A percentile compares a stretch with the other conserved stretches of the same genome.
Evolutionary conservation across 2,113 vertebrate species (phyloP).

Genomic region (Leptocoma aspasia): DNA sequence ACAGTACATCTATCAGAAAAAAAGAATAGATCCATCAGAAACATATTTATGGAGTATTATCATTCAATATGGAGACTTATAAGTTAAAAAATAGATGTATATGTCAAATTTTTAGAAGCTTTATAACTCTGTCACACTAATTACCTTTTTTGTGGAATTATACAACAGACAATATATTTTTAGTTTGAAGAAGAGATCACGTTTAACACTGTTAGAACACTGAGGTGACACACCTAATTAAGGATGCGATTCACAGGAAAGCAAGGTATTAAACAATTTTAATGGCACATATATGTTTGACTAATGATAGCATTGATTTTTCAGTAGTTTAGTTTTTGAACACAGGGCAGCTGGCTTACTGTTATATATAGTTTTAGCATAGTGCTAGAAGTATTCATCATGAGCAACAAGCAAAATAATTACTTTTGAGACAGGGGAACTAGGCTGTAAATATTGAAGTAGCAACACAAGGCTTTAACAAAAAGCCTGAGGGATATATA

Average conservation of each 20-base stretch:
- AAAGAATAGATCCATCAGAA: background rate
- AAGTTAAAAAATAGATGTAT: background rate
- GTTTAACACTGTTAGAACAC: background rate
- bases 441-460: conserved; percentile 6
- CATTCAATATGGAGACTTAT: background rate
- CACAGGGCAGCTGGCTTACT: background rate
- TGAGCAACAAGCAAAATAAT: conserved; percentile 30
- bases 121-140: background rate
- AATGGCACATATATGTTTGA: background rate
- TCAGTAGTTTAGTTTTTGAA: background rate
- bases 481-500: background rate
- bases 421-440: conserved; percentile 6
- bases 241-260: background rate
- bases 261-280: background rate
- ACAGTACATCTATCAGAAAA: background rate
- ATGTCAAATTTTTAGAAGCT: background rate
- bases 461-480: background rate
- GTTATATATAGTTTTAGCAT: background rate
- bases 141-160: background rate
- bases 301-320: conserved; percentile 25
- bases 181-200: background rate
- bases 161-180: background rate
- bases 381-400: background rate
- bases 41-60: background rate
- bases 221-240: background rate